Percentiles rank a stretch among this genome's conserved stretches.
phyloP scores from a whole-genome alignment of 2,113 vertebrate species.

The Melanostigma gelatinosum region DNA sequence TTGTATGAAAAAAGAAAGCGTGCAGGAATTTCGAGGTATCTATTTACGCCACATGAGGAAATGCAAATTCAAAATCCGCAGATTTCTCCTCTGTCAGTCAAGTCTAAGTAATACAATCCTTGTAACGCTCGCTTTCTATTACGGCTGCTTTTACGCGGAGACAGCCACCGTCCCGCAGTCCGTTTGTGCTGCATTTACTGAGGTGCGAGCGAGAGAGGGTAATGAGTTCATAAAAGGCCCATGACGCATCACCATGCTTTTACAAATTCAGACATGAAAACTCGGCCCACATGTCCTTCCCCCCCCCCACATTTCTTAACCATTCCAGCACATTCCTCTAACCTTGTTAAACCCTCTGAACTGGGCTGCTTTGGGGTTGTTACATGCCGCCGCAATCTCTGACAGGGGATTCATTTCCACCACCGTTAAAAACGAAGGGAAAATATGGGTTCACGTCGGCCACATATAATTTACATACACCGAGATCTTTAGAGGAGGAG shows the following conservation, averaged over 20 bases:
- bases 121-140: slow-evolving; percentile 48
- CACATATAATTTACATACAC: slow-evolving; percentile 62
- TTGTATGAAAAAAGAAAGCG: background rate
- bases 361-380: slow-evolving; percentile 61
- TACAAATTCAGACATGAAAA: slow-evolving; percentile 63
- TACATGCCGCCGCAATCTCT: slow-evolving; percentile 75
- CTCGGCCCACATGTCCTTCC: slow-evolving; percentile 12
- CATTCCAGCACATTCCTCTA: slow-evolving; percentile 70
- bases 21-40: slow-evolving; percentile 26
- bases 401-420: slow-evolving; percentile 74
- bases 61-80: slow-evolving; percentile 41
- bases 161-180: slow-evolving; percentile 16
- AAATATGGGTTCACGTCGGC: slow-evolving; percentile 54
- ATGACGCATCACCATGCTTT: slow-evolving; percentile 69
- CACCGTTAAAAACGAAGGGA: slow-evolving; percentile 53
- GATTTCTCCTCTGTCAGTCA: slow-evolving; percentile 38
- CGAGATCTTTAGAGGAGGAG: slow-evolving; percentile 39
- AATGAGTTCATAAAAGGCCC: slow-evolving; percentile 74
- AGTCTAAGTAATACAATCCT: slow-evolving; percentile 45
- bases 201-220: slow-evolving; percentile 45
- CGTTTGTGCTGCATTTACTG: slow-evolving; percentile 63
- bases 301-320: slow-evolving; percentile 22
- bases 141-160: slow-evolving; percentile 46
- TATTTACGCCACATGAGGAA: slow-evolving; percentile 49
- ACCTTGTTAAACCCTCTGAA: slow-evolving; percentile 80